These are phyloP conservation scores for Phocides pigmalion DNA, from an alignment of 1,140 invertebrate species.

Conservation along the genomic window DNA sequence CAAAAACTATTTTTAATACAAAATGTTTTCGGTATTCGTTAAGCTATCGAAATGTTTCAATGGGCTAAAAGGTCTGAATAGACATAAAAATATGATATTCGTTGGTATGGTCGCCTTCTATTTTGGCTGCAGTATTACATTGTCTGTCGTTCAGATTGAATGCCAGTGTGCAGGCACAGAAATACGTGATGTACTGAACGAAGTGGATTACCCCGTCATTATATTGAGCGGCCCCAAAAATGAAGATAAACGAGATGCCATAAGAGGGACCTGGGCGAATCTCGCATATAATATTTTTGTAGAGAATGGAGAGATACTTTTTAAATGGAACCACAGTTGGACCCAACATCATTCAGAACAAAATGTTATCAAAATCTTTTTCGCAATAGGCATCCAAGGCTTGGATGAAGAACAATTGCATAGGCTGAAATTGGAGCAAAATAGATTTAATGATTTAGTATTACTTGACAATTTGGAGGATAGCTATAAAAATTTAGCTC, in stretches of 20 bases:
- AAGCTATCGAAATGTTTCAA: not conserved
- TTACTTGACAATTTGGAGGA: constrained; percentile 63
- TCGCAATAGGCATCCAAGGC: constrained; percentile 59
- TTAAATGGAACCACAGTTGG: constrained; percentile 69
- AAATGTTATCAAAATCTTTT: constrained; percentile 63
- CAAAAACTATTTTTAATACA: not conserved
- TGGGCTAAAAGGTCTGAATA: constrained; percentile 36
- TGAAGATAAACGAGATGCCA: constrained; percentile 62
- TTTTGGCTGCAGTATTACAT: constrained; percentile 63
- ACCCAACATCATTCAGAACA: constrained; percentile 36
- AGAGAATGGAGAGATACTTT: constrained; percentile 68
- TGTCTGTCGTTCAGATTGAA: constrained; percentile 63
- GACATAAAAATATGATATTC: constrained; percentile 66
- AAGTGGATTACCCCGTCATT: constrained; percentile 64
- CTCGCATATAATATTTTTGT: constrained; percentile 65
- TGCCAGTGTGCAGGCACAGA: constrained; percentile 45
- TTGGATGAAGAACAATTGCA: constrained; percentile 43
- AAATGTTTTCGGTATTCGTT: constrained; percentile 46
- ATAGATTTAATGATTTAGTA: constrained; percentile 60
- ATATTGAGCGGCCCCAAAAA: constrained; percentile 66
- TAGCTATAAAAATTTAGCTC: constrained; percentile 64
- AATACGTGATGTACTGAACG: constrained; percentile 27
- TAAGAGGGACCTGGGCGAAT: constrained; percentile 69
- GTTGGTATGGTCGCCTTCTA: constrained; percentile 70
- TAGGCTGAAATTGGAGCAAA: constrained; percentile 56